phyloP scores from a whole-genome alignment of 2,113 vertebrate genomes.

The Opisthocomus hoazin region DNA sequence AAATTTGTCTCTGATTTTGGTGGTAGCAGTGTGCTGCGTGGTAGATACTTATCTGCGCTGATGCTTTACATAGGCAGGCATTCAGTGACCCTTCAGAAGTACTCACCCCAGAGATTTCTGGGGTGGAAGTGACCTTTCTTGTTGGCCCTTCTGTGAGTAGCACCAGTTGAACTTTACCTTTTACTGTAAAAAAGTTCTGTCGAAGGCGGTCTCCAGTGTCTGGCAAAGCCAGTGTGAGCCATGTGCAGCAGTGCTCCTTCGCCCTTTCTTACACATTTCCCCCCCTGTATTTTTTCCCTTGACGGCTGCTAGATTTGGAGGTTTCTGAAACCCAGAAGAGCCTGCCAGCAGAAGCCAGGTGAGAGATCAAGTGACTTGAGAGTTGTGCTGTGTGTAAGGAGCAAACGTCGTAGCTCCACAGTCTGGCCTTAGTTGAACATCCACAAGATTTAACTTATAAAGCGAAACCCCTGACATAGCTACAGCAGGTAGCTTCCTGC shows the following conservation, averaged over 20 bases:
- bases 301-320: background rate
- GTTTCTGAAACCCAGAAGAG: background rate
- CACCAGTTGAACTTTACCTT: background rate
- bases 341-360: background rate
- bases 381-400: background rate
- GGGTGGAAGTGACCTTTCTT: background rate
- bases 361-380: background rate
- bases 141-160: background rate
- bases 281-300: too few relatives aligned
- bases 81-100: background rate
- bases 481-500: background rate
- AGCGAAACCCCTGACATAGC: background rate
- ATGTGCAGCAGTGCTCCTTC: rapidly evolving
- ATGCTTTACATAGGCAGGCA: background rate
- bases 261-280: background rate
- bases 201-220: background rate
- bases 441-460: background rate
- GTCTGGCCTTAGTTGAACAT: background rate
- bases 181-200: background rate
- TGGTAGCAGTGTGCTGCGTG: background rate
- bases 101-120: background rate
- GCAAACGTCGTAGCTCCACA: background rate
- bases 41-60: background rate
- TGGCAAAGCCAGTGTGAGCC: background rate
- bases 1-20: background rate